Evolutionary conservation across 2,113 vertebrate genomes (phyloP).

Genomic region (Catharus fuscescens): DNA sequence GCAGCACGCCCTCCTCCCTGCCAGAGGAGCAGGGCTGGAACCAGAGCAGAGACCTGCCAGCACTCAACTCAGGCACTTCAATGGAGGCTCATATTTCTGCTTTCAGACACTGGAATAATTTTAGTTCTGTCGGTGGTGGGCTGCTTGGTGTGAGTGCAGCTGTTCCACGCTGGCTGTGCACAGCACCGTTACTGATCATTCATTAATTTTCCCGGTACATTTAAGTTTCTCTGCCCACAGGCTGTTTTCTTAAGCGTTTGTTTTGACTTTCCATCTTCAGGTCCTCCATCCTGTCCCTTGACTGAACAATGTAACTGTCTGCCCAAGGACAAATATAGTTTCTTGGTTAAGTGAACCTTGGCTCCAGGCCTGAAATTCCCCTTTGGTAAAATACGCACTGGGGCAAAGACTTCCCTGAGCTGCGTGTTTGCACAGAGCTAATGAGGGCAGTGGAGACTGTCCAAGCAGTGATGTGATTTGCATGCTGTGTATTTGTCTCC

Average conservation of each 20-base stretch:
- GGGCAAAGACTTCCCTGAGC: constrained; percentile 32
- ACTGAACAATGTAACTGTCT: constrained; percentile 18
- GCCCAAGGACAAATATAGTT: constrained; percentile 54
- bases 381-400: not conserved
- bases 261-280: constrained; percentile 43
- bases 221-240: constrained; percentile 8
- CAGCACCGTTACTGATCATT: not conserved
- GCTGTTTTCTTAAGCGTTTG: constrained; percentile 32
- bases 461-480: not conserved
- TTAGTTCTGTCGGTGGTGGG: not conserved
- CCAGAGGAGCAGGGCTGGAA: not conserved
- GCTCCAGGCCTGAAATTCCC: constrained; percentile 27
- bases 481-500: not conserved
- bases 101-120: not conserved
- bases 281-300: constrained; percentile 47
- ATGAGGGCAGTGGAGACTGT: not conserved
- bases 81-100: not conserved
- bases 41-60: not conserved
- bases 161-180: not conserved
- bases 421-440: not conserved
- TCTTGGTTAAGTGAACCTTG: constrained; percentile 37
- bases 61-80: not conserved
- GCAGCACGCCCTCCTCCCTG: not conserved
- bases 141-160: constrained; percentile 2
- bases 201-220: constrained; percentile 6